These are phyloP conservation scores for Drosophila sucinea DNA, from an alignment of 1,140 invertebrate genomes.

Conservation along the genomic window DNA sequence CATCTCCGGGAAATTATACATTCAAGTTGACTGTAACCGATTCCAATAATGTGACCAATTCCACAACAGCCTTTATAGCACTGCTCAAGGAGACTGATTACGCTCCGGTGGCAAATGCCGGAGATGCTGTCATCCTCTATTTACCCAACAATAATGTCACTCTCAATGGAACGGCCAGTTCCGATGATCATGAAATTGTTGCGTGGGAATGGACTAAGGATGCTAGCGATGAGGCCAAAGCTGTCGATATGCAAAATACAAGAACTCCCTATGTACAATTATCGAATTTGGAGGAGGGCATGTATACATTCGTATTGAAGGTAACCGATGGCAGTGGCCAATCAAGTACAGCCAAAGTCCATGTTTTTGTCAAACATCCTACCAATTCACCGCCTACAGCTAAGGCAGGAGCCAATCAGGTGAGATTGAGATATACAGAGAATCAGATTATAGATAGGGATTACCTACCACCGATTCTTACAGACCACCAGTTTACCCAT, in stretches of 20 bases:
- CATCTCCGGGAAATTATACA: conserved; percentile 94
- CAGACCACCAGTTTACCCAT: conserved; percentile 92
- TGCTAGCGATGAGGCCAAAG: conserved; percentile 90
- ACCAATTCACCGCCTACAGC: conserved; percentile 93
- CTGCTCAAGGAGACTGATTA: conserved; percentile 96
- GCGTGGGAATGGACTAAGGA: conserved; percentile 98
- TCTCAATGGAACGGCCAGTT: conserved; percentile 94
- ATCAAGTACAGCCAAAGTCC: conserved; percentile 92
- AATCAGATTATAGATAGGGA: neutral
- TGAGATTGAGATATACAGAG: conserved; percentile 30
- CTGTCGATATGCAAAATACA: conserved; percentile 97
- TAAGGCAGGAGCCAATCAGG: conserved; percentile 85
- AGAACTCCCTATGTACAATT: conserved; percentile 91
- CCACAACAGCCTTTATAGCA: conserved; percentile 93
- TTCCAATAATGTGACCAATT: conserved; percentile 93
- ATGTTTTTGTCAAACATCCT: conserved; percentile 96
- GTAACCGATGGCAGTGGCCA: conserved; percentile 95
- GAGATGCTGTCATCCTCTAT: conserved; percentile 94
- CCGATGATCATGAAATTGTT: conserved; percentile 95
- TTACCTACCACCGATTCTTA: neutral
- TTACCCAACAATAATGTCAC: conserved; percentile 94
- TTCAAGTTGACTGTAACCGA: conserved; percentile 97
- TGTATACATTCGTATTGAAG: conserved; percentile 96
- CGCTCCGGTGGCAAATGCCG: conserved; percentile 96
- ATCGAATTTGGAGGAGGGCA: conserved; percentile 95